Conservation (phyloP, 2,113 vertebrate genomes). For the Brachypodius melanocephalos region DNA sequence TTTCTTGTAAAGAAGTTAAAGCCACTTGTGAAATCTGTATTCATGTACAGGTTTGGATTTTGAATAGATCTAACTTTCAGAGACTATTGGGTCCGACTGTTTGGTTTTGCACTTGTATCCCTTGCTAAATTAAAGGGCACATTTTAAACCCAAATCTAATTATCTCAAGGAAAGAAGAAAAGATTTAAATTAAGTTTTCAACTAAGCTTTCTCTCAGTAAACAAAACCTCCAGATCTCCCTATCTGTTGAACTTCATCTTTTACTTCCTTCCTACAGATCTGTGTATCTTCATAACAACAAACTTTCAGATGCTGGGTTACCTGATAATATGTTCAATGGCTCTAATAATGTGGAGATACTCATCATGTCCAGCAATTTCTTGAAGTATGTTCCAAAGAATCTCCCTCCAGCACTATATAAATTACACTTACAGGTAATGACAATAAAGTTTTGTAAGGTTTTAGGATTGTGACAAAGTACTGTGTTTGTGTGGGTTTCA, state of each 20-base stretch:
- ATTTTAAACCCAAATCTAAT: background rate
- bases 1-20: background rate
- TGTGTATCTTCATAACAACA: slow-evolving; percentile 98
- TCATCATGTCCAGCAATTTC: slow-evolving; percentile 98
- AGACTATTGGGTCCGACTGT: background rate
- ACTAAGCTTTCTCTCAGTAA: background rate
- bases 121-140: background rate
- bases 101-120: background rate
- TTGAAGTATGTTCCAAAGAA: slow-evolving; percentile 88
- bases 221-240: background rate
- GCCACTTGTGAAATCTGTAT: background rate
- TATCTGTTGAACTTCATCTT: background rate
- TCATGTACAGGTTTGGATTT: background rate
- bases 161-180: background rate
- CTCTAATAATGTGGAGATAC: slow-evolving; percentile 88
- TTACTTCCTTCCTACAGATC: slow-evolving; percentile 76
- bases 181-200: background rate
- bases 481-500: background rate
- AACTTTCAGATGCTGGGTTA: slow-evolving; percentile 88
- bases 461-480: background rate
- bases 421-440: slow-evolving; percentile 91
- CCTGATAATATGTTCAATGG: slow-evolving; percentile 91
- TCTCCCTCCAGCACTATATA: slow-evolving; percentile 85
- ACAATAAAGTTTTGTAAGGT: background rate
- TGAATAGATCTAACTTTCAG: background rate